Evolutionary conservation across 1,140 invertebrate species (phyloP), one percentile per base, ranked within the genome.

Genomic region (Saccostrea echinata): DNA sequence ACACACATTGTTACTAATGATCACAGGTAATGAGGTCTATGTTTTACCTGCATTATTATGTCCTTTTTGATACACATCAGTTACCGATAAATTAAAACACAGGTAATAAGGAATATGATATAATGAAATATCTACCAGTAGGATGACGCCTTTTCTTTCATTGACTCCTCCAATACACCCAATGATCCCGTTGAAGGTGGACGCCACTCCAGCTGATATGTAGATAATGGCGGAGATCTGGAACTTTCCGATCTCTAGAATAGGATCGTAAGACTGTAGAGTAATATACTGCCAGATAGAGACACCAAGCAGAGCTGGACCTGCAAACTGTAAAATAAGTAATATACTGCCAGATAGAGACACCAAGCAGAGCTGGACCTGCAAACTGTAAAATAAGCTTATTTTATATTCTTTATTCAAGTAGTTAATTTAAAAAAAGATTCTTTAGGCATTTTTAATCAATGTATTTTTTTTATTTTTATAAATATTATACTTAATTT

Each of bases 281-380:
- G 55, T 85, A 16, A 85, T 61, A 51, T 85, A 85, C 35, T 68
- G 68, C 84, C 84, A 85, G 13, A 68, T 85, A n/a, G 84, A 43
- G 6, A 85, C n/a, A 35, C 84, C 84, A 64, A 85, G 84, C 18
- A 85, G n/a, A n/a, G 84, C 84, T n/a, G 84, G 84, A 43, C 84
- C 84, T 21, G 84, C 61, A 68, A 85, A 85, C 84, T 85, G 61
- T 35, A n/a, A 85, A 85, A 68, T 1, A n/a, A 21, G 53, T 84
- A 12, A 84, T 57, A 43, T 84, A 84, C 30, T 64, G 64, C 84
- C 84, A 84, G 12, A 64, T 84, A 21, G 84, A 33, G 3, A 84
- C 21, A 33, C 84, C 84, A 61, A 84, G 84, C 27, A 84, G 21
- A 21, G 84, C 84, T 35, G 84, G 84, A 35, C 84, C 84, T 27